Base-by-base conservation (phyloP, 2,888 invertebrate species). In the Biston stratarius region DNA sequence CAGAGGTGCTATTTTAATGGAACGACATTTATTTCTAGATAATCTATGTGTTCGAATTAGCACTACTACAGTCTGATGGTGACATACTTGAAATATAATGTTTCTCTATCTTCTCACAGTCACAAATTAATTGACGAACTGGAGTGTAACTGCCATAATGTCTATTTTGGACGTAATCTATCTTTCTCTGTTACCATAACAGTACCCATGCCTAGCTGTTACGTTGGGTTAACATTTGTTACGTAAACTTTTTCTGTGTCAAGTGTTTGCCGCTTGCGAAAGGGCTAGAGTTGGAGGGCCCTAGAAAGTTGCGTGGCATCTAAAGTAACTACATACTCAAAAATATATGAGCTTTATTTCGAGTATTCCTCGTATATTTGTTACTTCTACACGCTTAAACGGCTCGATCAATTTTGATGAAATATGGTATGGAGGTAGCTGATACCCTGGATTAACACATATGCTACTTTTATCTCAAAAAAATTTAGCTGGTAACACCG, bases 161-260 rank as follows among this genome's bases (percentile, higher is more conserved):
- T 40, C 12, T 7, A 24, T 15, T 44, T 40, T 10, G 48, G 5
- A 33, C 51, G 42, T 42, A 51, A 60, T 45, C 11, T 14, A 1
- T 15, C 45, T 14, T 10, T 5, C n/a, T 11, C 33, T 42, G 24
- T 56, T 56, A 56, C 53, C 38, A 38, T 53, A 40, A 53, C 40
- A 40, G 53, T 53, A 5, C 1, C 36, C 36, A 36, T 14, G 12
- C 33, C 15, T 47, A 6, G 51, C n/a, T 55, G 53, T 55, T 55
- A 55, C 40, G 47, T 7, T 12, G 56, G 38, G 10, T 38, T 56
- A 12, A 15, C 38, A 59, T 62, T 48, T 24, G 24, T 67, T 58
- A 59, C 64, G 58, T 51, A 64, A 63, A 38, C 12, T 0, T 1
- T 58, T 47, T 59, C 58, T 64, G 58, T 64, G 59, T 64, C 63